Base-by-base conservation (phyloP, 2,797 vertebrate species). In the Hypotaenidia okinawae region DNA sequence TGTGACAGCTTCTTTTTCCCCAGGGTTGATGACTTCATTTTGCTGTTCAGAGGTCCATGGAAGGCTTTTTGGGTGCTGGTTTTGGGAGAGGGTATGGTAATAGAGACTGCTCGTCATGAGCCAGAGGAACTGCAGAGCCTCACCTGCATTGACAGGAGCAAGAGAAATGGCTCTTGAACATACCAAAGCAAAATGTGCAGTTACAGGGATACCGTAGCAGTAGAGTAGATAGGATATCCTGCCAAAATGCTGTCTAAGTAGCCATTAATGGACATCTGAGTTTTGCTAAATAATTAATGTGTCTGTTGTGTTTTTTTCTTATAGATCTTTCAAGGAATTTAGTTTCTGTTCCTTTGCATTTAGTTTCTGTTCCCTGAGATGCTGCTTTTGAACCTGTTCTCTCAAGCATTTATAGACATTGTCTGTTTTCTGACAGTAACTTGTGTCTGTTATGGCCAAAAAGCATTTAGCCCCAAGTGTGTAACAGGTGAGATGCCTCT, bases 241-340 rank as follows among this genome's bases (percentile, higher is more conserved):
- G 94, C 94, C 95, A 93, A 93, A 94, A 94, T 0, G 0, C 86
- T 3, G 2, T 67, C 93, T 94, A 74, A 94, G 63, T 92, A 89
- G 82, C 93, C 95, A 90, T 92, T 95, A 97, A 73, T 54, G 92
- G 89, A 91, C 82, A 88, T 91, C 70, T 90, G 72, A 92, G 75
- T 95, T 93, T 96, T 75, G 83, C 63, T 95, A 55, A 97, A 96
- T 97, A 91, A 96, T 97, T 92, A 76, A 96, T 96, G 88, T 47
- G 88, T 63, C 84, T 89, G 76, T 82, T 94, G 49, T 85, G 12
- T 72, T 73, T 93, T 94, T 93, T 66, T 15, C 87, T 64, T 95
- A 93, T 87, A 91, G 96, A 92, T 94, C 96, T 93, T 91, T 92
- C 79, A 94, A 95, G 92, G 92, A 96, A 92, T 96, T 96, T 68